Evolutionary conservation across 2,888 invertebrate genomes (phyloP).

Genomic region (Eulithis prunata): DNA sequence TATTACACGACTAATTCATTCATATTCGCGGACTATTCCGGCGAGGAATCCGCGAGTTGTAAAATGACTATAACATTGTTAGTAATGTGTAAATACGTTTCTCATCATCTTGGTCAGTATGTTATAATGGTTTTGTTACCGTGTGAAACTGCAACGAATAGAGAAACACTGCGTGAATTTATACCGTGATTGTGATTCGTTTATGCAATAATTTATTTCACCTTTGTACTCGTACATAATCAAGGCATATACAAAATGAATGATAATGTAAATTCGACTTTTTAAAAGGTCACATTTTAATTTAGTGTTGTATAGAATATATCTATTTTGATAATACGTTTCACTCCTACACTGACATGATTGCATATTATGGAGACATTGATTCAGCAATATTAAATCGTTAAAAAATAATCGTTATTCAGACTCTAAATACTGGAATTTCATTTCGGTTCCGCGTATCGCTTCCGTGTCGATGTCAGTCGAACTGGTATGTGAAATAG

Average conservation of each 20-base stretch:
- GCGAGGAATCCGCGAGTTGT: no score
- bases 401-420: no score
- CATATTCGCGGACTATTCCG: no score
- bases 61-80: constrained; percentile 8
- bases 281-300: no score
- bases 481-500: no score
- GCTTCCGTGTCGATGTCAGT: no score
- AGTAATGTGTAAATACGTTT: constrained; percentile 4
- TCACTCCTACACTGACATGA: constrained; percentile 2
- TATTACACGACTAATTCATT: no score
- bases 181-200: constrained; percentile 18
- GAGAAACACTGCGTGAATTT: constrained; percentile 29
- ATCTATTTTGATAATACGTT: background rate
- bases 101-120: constrained; percentile 1
- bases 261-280: no score
- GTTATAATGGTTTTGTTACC: constrained; percentile 28
- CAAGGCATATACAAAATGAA: background rate
- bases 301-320: background rate
- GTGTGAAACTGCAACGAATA: constrained; percentile 35
- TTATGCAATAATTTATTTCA: constrained; percentile 2
- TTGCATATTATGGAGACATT: background rate
- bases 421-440: no score
- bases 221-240: background rate
- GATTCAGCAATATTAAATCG: no score
- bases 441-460: no score